Conservation (phyloP, 1,140 invertebrate species). For the Ruditapes philippinarum region DNA sequence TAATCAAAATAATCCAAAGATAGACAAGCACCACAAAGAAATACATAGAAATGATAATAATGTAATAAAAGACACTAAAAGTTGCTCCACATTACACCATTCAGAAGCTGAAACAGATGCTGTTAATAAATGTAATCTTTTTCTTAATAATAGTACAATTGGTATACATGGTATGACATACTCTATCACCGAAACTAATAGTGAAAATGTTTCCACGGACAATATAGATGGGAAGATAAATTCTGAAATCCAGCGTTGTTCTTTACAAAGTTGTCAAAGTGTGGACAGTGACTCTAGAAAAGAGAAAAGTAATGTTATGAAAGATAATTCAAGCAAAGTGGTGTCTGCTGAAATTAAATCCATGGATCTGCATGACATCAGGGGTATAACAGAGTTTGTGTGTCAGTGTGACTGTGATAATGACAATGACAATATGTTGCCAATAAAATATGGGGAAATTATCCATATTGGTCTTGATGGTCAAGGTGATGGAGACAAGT, state of each 20-base stretch:
- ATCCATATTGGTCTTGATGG: constrained; percentile 55
- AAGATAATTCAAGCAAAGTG: background rate
- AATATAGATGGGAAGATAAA: too few species aligned
- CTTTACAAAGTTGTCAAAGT: too few species aligned
- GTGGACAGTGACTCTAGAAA: background rate
- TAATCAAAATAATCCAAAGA: too few species aligned
- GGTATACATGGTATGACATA: constrained; percentile 41
- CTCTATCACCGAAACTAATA: background rate
- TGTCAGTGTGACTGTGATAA: constrained; percentile 39
- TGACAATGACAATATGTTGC: constrained; percentile 22
- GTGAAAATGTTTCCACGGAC: background rate
- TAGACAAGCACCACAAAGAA: background rate
- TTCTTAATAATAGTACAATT: constrained; percentile 19
- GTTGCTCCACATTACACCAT: background rate
- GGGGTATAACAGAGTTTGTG: constrained; percentile 57
- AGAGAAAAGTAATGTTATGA: constrained; percentile 19
- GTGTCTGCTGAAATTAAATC: background rate
- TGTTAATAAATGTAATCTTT: constrained; percentile 14
- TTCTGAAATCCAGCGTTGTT: background rate
- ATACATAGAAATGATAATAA: background rate
- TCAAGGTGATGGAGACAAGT: constrained; percentile 41
- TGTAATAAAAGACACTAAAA: too few species aligned
- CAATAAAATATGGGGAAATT: constrained; percentile 42
- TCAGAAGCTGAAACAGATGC: background rate
- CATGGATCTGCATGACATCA: constrained; percentile 22